A percentile compares a stretch with the other conserved stretches of the same genome.
Conservation (phyloP, 1,140 invertebrate species). For the Anastatus disparis region DNA sequence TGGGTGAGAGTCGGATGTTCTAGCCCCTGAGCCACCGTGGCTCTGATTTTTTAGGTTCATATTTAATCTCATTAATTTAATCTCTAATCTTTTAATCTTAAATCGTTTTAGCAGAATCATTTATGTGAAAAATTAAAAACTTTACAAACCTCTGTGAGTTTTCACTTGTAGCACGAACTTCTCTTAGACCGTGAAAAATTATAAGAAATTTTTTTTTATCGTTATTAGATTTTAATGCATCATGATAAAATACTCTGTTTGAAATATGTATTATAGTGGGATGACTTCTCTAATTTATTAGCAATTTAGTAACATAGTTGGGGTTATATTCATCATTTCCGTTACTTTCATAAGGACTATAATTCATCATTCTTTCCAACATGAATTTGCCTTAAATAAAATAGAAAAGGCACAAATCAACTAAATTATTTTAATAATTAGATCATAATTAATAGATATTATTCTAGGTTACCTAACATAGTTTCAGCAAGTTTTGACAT, state of each 20-base stretch:
- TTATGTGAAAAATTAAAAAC: no score
- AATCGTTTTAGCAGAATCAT: no score
- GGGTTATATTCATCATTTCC: constrained; percentile 68
- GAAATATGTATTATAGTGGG: constrained; percentile 72
- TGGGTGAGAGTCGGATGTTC: no score
- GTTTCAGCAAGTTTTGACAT: constrained; percentile 67
- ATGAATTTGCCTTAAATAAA: constrained; percentile 64
- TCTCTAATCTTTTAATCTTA: no score
- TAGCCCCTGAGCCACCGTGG: no score
- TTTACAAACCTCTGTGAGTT: constrained; percentile 43
- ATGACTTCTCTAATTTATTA: constrained; percentile 75
- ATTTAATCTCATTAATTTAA: no score
- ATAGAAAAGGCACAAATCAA: no score
- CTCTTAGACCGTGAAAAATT: constrained; percentile 74
- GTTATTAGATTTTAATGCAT: constrained; percentile 61
- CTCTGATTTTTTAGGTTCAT: no score
- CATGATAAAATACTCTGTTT: constrained; percentile 74
- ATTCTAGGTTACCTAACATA: constrained; percentile 50
- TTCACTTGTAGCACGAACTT: no score
- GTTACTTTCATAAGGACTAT: constrained; percentile 65
- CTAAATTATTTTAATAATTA: no score
- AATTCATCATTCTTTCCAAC: constrained; percentile 70
- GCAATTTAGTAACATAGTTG: constrained; percentile 73
- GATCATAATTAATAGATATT: no score
- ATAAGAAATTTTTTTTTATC: constrained; percentile 70